phyloP scores from a whole-genome alignment of 2,888 invertebrate species.

The Amphipoea oculea region DNA sequence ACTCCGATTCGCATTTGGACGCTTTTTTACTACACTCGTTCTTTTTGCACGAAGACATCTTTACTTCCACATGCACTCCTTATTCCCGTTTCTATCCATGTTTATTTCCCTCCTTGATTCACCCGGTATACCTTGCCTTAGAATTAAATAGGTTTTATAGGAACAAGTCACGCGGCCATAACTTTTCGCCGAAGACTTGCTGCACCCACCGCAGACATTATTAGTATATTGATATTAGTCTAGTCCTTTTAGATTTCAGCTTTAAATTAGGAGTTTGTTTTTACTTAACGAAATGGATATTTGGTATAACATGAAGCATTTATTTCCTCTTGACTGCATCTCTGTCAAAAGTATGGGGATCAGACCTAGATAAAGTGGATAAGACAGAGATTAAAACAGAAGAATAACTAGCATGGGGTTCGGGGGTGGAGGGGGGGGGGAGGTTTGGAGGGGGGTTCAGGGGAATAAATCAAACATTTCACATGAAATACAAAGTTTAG shows the following conservation, averaged over 20 bases:
- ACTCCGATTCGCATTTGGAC: not conserved
- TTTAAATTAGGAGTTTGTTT: not conserved
- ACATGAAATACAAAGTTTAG: not conserved
- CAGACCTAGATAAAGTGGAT: no score
- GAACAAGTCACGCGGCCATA: constrained; percentile 30
- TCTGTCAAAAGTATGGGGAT: no score
- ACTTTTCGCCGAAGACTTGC: constrained; percentile 18
- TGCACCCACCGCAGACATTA: constrained; percentile 31
- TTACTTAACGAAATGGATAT: not conserved
- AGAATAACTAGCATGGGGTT: no score
- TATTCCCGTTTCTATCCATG: not conserved
- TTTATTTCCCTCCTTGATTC: constrained; percentile 33
- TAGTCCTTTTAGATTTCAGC: not conserved
- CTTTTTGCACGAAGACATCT: constrained; percentile 3
- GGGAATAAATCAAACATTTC: not conserved
- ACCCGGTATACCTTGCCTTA: constrained; percentile 3
- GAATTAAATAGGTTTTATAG: constrained; percentile 35
- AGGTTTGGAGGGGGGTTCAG: no score
- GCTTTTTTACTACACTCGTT: not conserved
- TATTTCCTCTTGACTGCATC: no score
- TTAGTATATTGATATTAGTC: constrained; percentile 27
- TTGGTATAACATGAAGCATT: not conserved
- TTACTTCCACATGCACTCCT: constrained; percentile 13
- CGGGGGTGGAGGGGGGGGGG: no score
- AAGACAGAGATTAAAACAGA: no score